These are phyloP conservation scores for Microctonus hyperodae DNA, from an alignment of 2,888 invertebrate species.

Conservation along the genomic window DNA sequence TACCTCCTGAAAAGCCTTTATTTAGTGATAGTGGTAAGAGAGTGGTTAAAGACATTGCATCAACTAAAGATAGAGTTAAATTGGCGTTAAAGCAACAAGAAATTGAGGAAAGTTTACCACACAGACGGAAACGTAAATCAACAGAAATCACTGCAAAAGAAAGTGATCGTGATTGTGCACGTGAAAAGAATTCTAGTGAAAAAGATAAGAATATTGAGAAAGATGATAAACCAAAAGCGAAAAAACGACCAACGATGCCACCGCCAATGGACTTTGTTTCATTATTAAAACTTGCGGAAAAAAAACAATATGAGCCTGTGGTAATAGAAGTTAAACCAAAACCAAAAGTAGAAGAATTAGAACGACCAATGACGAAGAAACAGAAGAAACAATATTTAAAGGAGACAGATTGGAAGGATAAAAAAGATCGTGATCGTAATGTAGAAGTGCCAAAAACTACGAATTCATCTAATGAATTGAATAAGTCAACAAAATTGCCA, in stretches of 20 bases:
- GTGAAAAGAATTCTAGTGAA: slow-evolving; percentile 46
- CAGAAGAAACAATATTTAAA: slow-evolving; percentile 79
- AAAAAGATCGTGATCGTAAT: slow-evolving; percentile 53
- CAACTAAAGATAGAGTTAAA: slow-evolving; percentile 74
- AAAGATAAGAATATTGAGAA: slow-evolving; percentile 50
- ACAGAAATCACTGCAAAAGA: slow-evolving; percentile 16
- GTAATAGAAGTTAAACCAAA: slow-evolving; percentile 66
- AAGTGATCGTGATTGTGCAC: slow-evolving; percentile 53
- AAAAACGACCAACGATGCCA: slow-evolving; percentile 69
- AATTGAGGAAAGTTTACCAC: slow-evolving; percentile 76
- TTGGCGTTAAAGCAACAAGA: slow-evolving; percentile 76
- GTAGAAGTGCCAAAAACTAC: slow-evolving; percentile 35
- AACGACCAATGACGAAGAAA: slow-evolving; percentile 80
- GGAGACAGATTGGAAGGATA: slow-evolving; percentile 72
- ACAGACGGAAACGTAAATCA: slow-evolving; percentile 69
- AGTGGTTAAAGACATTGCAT: slow-evolving; percentile 64
- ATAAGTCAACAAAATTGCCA: slow-evolving; percentile 41
- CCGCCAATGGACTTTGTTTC: slow-evolving; percentile 82
- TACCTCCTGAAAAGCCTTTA: slow-evolving; percentile 74
- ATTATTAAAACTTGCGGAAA: slow-evolving; percentile 80
- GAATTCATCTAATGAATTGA: slow-evolving; percentile 28
- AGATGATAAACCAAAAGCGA: slow-evolving; percentile 63
- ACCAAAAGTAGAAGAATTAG: slow-evolving; percentile 66
- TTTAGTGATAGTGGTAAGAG: slow-evolving; percentile 69
- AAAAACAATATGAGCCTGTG: slow-evolving; percentile 83